phyloP scores from a whole-genome alignment of 2,888 invertebrate genomes.

The Conops quadrifasciatus region DNA sequence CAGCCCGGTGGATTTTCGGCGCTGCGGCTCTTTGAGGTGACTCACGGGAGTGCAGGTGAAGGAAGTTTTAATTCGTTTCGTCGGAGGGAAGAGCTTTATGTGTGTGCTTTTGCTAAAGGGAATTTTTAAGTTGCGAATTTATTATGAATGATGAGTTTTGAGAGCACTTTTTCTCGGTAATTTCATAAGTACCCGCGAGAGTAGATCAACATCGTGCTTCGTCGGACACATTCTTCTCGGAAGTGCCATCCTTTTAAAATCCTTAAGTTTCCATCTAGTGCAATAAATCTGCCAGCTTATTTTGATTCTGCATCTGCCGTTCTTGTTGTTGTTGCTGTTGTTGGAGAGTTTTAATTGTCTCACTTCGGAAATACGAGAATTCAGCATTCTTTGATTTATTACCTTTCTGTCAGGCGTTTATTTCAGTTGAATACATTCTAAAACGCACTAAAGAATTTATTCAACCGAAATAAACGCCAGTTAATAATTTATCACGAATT shows the following conservation, averaged over 20 bases:
- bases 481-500: too few relatives aligned
- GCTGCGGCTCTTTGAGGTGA: slow-evolving; percentile 19
- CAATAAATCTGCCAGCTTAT: too few relatives aligned
- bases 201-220: background rate
- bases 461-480: too few relatives aligned
- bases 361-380: too few relatives aligned
- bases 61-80: slow-evolving; percentile 1
- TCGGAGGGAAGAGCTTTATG: background rate
- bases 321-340: too few relatives aligned
- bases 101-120: background rate
- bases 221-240: too few relatives aligned
- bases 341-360: too few relatives aligned
- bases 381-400: slow-evolving; percentile 27
- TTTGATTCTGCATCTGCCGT: too few relatives aligned
- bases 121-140: slow-evolving; percentile 21
- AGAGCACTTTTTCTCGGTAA: background rate
- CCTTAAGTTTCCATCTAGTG: too few relatives aligned
- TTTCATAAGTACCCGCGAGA: background rate
- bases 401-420: slow-evolving; percentile 27
- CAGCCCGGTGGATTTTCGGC: background rate
- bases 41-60: slow-evolving; percentile 24
- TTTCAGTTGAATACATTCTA: slow-evolving; percentile 14
- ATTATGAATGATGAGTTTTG: background rate
- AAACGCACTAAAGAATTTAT: too few relatives aligned
- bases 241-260: background rate